Evolutionary conservation across 2,888 invertebrate species (phyloP).

Genomic region (Druceiella hillmani): DNA sequence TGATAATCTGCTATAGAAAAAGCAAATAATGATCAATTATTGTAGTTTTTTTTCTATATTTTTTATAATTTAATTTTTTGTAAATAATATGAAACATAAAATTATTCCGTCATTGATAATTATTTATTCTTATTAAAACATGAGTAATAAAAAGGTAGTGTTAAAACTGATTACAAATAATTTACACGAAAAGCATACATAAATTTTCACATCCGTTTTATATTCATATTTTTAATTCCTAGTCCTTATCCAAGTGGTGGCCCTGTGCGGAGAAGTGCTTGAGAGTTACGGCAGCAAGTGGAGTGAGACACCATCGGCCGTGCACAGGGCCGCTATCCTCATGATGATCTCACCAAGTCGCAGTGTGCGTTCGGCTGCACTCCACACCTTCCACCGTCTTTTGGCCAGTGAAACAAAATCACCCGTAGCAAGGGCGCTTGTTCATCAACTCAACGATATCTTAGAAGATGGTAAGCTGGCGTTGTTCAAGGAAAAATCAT

Average conservation of each 20-base stretch:
- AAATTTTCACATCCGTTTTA: too few species aligned
- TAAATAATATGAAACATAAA: too few species aligned
- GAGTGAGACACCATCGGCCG: conserved; percentile 58
- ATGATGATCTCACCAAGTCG: conserved; percentile 61
- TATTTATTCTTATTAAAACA: too few species aligned
- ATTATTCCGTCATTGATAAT: too few species aligned
- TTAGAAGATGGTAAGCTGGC: conserved; percentile 57
- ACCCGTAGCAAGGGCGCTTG: conserved; percentile 55
- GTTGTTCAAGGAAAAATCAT: conserved; percentile 35
- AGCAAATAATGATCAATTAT: too few species aligned
- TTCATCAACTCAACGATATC: conserved; percentile 61
- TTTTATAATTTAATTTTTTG: too few species aligned
- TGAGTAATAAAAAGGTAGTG: too few species aligned
- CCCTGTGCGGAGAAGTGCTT: conserved; percentile 67
- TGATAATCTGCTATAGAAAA: too few species aligned
- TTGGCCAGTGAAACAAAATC: conserved; percentile 56
- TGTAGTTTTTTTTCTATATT: too few species aligned
- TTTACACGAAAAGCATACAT: too few species aligned
- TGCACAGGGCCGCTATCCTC: conserved; percentile 66
- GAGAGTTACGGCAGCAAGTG: conserved; percentile 63
- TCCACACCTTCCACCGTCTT: conserved; percentile 55
- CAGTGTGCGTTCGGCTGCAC: conserved; percentile 57
- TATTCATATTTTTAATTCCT: too few species aligned
- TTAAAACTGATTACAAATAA: too few species aligned
- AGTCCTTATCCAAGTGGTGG: conserved; percentile 61